phyloP scores from a whole-genome alignment of 2,888 invertebrate species.

The Eristalis intricaria region DNA sequence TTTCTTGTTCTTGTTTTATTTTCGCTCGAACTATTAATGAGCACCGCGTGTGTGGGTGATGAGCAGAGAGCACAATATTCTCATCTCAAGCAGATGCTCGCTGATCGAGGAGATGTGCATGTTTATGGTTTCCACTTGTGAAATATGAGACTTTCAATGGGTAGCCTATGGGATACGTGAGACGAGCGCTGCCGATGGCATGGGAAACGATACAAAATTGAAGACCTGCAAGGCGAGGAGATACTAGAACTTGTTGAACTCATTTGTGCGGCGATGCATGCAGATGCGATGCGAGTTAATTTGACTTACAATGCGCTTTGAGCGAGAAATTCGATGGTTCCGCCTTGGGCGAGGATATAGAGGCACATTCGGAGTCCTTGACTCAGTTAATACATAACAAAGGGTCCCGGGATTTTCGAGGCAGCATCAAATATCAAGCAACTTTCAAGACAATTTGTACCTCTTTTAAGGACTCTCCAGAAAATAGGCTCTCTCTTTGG shows the following conservation, averaged over 20 bases:
- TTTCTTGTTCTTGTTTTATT: neutral
- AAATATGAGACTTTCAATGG: constrained; percentile 6
- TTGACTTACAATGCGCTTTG: neutral
- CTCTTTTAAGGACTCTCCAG: too few relatives aligned
- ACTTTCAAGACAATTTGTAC: too few relatives aligned
- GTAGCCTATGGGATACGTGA: neutral
- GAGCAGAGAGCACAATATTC: neutral
- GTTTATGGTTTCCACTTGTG: constrained; percentile 14
- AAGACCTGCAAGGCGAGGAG: neutral
- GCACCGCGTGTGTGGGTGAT: neutral
- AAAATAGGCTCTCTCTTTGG: too few relatives aligned
- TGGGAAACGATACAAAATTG: neutral
- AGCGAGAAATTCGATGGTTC: neutral
- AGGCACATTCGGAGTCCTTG: too few relatives aligned
- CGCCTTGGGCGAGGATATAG: neutral
- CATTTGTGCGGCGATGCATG: neutral
- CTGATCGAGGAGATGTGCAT: constrained; percentile 27
- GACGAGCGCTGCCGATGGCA: neutral
- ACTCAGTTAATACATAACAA: too few relatives aligned
- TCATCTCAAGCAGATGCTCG: too few relatives aligned
- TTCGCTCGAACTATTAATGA: neutral
- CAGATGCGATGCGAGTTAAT: neutral
- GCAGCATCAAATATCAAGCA: too few relatives aligned
- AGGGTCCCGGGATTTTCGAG: too few relatives aligned
- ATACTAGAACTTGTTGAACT: neutral